A percentile compares a stretch with the other conserved stretches of the same genome.
Conservation (phyloP, 2,888 invertebrate species). For the Neocrepidodera transversa region DNA sequence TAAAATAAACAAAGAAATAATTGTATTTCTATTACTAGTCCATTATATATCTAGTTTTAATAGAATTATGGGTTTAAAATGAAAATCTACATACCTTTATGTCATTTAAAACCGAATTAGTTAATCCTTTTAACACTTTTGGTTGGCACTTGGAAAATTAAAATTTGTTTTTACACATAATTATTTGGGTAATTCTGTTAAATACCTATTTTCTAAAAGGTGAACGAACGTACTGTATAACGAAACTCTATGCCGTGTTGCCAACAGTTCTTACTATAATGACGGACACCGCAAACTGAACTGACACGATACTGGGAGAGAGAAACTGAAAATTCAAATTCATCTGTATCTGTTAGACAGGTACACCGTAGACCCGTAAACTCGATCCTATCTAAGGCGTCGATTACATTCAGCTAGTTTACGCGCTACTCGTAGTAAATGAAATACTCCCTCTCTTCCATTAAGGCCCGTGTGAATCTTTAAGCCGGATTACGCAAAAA, state of each 20-base stretch:
- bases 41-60: not conserved
- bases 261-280: too few relatives aligned
- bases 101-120: constrained; percentile 29
- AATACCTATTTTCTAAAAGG: constrained; percentile 34
- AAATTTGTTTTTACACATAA: constrained; percentile 26
- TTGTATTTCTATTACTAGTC: constrained; percentile 8
- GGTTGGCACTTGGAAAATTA: constrained; percentile 16
- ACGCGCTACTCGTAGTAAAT: too few relatives aligned
- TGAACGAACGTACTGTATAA: constrained; percentile 30
- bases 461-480: too few relatives aligned
- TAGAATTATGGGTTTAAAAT: not conserved
- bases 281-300: too few relatives aligned
- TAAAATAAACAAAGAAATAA: constrained; percentile 29
- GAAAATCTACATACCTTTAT: constrained; percentile 19
- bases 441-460: too few relatives aligned
- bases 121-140: constrained; percentile 40
- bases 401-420: too few relatives aligned
- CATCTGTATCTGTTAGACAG: too few relatives aligned
- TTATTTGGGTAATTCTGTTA: constrained; percentile 28
- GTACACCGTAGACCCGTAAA: too few relatives aligned
- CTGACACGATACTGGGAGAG: too few relatives aligned
- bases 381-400: too few relatives aligned
- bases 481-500: too few relatives aligned
- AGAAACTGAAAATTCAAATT: too few relatives aligned
- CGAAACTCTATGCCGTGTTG: not conserved